Evolutionary conservation across 2,888 invertebrate species (phyloP).

Genomic region (Hedya salicella): DNA sequence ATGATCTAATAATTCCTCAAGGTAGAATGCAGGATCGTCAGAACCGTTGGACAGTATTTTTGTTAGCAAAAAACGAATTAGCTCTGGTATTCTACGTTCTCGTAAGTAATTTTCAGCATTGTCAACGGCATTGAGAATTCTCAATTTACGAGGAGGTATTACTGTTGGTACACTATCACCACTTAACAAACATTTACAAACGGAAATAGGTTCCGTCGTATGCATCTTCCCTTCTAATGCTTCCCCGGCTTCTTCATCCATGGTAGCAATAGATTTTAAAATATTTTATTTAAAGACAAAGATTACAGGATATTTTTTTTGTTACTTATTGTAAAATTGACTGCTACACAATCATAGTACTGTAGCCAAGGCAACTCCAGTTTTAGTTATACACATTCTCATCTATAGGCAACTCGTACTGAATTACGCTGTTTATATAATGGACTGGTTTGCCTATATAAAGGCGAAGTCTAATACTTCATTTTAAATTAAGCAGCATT

Average conservation of each 20-base stretch:
- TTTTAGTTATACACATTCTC: too few relatives aligned
- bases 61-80: slow-evolving; percentile 69
- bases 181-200: slow-evolving; percentile 64
- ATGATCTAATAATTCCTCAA: slow-evolving; percentile 67
- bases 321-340: background rate
- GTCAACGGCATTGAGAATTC: slow-evolving; percentile 59
- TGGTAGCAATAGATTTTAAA: slow-evolving; percentile 9
- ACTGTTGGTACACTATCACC: slow-evolving; percentile 50
- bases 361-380: too few relatives aligned
- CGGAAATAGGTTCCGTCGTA: slow-evolving; percentile 49
- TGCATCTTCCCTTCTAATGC: slow-evolving; percentile 46
- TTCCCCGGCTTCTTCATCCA: slow-evolving; percentile 48
- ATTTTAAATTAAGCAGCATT: too few relatives aligned
- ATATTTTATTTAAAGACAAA: background rate
- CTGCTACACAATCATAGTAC: too few relatives aligned
- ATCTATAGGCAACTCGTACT: too few relatives aligned
- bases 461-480: too few relatives aligned
- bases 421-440: too few relatives aligned
- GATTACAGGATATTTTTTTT: background rate
- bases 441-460: too few relatives aligned
- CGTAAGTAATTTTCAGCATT: slow-evolving; percentile 71
- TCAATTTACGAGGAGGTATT: slow-evolving; percentile 60
- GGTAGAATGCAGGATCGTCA: slow-evolving; percentile 58
- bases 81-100: slow-evolving; percentile 72
- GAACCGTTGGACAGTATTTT: slow-evolving; percentile 65